Evolutionary conservation across 2,797 vertebrate genomes (phyloP).

Genomic region (Myotis vivesi): DNA sequence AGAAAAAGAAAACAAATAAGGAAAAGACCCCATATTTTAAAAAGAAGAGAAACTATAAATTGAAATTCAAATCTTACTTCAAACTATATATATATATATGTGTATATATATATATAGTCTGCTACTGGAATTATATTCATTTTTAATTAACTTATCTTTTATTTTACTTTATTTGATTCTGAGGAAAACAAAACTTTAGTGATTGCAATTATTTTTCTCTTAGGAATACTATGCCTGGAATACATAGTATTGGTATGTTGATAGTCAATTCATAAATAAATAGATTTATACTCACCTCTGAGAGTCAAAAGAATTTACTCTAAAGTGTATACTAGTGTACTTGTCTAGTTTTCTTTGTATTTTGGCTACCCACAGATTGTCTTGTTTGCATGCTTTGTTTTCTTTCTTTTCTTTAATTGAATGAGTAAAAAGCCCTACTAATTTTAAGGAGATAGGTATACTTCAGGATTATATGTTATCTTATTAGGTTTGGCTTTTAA

Average conservation of each 20-base stretch:
- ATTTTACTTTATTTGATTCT: neutral
- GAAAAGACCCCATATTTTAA: neutral
- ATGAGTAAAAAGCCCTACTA: constrained; percentile 28
- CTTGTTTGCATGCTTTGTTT: constrained; percentile 39
- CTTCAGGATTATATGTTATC: constrained; percentile 22
- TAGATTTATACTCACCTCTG: neutral
- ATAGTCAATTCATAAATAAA: neutral
- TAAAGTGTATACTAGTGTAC: neutral
- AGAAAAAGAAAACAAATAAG: too few species aligned
- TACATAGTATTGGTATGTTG: neutral
- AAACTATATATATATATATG: neutral
- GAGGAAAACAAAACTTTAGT: neutral
- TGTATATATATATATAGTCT: neutral
- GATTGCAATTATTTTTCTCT: constrained; percentile 5
- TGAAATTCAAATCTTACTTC: neutral
- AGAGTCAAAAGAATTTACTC: neutral
- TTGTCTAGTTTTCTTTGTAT: neutral
- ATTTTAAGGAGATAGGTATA: constrained; percentile 31
- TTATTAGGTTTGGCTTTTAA: constrained; percentile 51
- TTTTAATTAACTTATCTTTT: neutral
- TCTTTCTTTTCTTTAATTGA: constrained; percentile 38
- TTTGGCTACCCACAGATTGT: neutral
- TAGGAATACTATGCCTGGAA: neutral
- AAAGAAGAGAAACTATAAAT: neutral
- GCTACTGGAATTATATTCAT: neutral